A percentile compares a stretch with the other conserved stretches of the same genome.
These are phyloP conservation scores for Ictidomys tridecemlineatus DNA, from an alignment of 2,113 vertebrate genomes.

Conservation along the genomic window DNA sequence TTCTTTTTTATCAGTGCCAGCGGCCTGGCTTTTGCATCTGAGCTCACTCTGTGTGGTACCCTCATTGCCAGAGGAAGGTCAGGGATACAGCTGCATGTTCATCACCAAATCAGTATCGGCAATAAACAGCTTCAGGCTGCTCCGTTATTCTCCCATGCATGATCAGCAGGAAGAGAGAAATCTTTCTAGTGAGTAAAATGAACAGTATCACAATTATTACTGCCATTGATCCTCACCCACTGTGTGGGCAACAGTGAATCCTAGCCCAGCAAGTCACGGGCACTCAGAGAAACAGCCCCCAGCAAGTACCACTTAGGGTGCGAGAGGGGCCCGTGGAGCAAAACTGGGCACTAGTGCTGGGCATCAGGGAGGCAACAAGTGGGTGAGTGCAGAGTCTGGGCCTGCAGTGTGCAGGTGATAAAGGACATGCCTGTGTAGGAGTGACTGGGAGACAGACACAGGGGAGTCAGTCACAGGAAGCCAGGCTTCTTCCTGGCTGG, in stretches of 20 bases:
- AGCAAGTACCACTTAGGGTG: rapidly evolving
- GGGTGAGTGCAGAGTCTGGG: not conserved
- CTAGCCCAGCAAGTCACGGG: too few species aligned
- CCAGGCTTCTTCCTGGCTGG: rapidly evolving
- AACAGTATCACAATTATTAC: rapidly evolving
- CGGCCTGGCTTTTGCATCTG: not conserved
- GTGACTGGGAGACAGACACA: not conserved
- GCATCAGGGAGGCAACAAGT: not conserved
- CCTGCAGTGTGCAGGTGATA: not conserved
- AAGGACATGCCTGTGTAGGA: not conserved
- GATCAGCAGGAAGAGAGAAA: not conserved
- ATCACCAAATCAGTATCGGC: not conserved
- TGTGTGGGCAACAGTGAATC: rapidly evolving
- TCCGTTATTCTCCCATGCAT: rapidly evolving
- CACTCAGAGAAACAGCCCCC: too few species aligned
- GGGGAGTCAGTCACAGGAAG: not conserved
- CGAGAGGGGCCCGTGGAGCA: rapidly evolving
- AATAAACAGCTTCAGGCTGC: not conserved
- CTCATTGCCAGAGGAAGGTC: too few species aligned
- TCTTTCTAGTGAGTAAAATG: not conserved
- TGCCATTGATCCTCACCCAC: rapidly evolving
- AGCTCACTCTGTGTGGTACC: not conserved
- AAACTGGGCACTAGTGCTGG: too few species aligned
- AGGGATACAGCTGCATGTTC: rapidly evolving
- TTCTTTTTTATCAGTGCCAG: not conserved